Evolutionary conservation across 2,888 invertebrate species (phyloP).

Genomic region (Altica lythri): DNA sequence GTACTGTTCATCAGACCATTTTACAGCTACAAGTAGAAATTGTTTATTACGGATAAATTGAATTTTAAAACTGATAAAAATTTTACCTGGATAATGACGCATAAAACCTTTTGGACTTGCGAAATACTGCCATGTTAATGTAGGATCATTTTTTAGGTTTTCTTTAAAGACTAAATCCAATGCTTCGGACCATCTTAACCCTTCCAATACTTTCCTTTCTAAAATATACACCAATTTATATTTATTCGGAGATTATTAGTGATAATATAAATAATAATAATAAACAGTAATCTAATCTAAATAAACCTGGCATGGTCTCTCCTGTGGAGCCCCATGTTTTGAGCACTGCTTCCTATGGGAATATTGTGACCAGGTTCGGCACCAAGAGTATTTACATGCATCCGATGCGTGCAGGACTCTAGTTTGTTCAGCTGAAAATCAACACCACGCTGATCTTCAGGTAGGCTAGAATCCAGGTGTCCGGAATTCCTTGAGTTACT

Average conservation of each 20-base stretch:
- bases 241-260: neutral
- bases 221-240: conserved; percentile 36
- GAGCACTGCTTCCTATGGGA: too few relatives aligned
- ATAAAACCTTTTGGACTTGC: conserved; percentile 96
- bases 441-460: too few relatives aligned
- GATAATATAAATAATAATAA: neutral
- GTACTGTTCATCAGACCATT: conserved; percentile 64
- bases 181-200: conserved; percentile 93
- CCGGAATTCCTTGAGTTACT: too few relatives aligned
- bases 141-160: conserved; percentile 84
- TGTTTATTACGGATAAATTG: neutral
- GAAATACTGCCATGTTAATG: conserved; percentile 96
- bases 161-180: conserved; percentile 86
- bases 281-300: too few relatives aligned
- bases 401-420: too few relatives aligned
- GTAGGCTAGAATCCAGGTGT: too few relatives aligned
- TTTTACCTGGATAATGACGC: conserved; percentile 88
- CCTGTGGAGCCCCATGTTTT: too few relatives aligned
- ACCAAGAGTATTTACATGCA: too few relatives aligned
- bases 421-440: too few relatives aligned
- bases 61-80: neutral
- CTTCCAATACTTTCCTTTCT: conserved; percentile 84
- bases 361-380: too few relatives aligned
- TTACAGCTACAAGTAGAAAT: conserved; percentile 62
- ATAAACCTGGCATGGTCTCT: too few relatives aligned